Evolutionary conservation across 2,113 vertebrate genomes (phyloP), one percentile per base, ranked within the genome.

Genomic region (Albula goreensis): DNA sequence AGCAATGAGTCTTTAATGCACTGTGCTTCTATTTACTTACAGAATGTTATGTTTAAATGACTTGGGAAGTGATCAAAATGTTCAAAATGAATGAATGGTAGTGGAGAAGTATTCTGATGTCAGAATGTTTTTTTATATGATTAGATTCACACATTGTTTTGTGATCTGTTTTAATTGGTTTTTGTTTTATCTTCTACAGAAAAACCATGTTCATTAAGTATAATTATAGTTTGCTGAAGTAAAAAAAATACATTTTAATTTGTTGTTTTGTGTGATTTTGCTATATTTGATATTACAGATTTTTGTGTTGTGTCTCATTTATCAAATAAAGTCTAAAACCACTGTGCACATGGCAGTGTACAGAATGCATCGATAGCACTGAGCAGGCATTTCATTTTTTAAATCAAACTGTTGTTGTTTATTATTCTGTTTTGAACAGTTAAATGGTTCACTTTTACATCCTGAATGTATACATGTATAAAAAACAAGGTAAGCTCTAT

Each of bases 1-100:
- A 86, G 88, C 88, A 89, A 89, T 89, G 88, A 89, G 85, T 88
- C 79, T 89, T 49, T 22, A 84, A 83, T 85, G 90, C 92, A 92
- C 92, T 89, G 91, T 63, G 56, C n/a, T 50, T 5, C 52, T 79
- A 22, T 81, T 87, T 83, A 8, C 49, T n/a, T 52, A 86, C 66
- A 8, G 41, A 63, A 41, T 22, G 49, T 85, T 49, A 11, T 77
- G 11, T 82, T 51, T 56, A 0, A 10, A 83, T 87, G 86, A 88
- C n/a, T n/a, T 52, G 52, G 5, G 63, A 31, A 31, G 70, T 10
- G 70, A 74, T 74, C 4, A 22, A 50, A 2, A 60, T 50, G 81
- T 80, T 83, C 7, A 31, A 57, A 49, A 57, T 2, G 17, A 86
- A 48, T 25, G 8, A 11, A 7, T 60, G 81, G 25, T 51, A 51